phyloP scores from a whole-genome alignment of 2,797 vertebrate genomes.

The Hippoglossus hippoglossus region DNA sequence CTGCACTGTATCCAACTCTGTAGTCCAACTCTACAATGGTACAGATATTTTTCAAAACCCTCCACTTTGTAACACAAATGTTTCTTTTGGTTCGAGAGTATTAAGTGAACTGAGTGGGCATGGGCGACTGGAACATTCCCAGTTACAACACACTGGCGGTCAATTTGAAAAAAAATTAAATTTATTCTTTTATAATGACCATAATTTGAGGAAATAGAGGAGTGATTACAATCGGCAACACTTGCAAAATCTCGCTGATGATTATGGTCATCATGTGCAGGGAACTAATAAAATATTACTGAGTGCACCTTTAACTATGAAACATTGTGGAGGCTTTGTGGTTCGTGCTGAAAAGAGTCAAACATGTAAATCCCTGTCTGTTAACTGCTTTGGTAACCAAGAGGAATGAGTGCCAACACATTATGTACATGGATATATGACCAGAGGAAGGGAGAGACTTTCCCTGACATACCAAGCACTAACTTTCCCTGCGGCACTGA shows the following conservation, averaged over 20 bases:
- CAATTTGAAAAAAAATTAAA: neutral
- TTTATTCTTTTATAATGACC: neutral
- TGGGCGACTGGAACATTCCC: neutral
- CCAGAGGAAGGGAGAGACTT: conserved; percentile 47
- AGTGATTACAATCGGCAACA: neutral
- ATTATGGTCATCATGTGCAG: neutral
- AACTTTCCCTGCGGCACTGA: conserved; percentile 54
- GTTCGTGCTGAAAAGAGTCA: neutral
- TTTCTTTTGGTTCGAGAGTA: neutral
- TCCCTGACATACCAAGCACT: conserved; percentile 45
- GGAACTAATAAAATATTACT: neutral
- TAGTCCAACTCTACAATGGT: no score
- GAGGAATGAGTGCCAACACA: conserved; percentile 31
- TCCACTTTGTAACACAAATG: neutral
- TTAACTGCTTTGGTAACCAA: conserved; percentile 26
- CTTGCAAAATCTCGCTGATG: neutral
- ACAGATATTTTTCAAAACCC: neutral
- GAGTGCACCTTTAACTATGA: neutral
- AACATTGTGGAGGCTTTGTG: neutral
- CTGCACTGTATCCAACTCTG: neutral
- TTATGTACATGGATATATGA: conserved; percentile 44
- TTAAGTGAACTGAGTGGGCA: neutral
- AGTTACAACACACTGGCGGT: neutral
- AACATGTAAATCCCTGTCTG: conserved; percentile 30
- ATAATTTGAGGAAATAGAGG: neutral